Conservation (phyloP, 1,140 invertebrate genomes). For the Leptonema lineaticorne region DNA sequence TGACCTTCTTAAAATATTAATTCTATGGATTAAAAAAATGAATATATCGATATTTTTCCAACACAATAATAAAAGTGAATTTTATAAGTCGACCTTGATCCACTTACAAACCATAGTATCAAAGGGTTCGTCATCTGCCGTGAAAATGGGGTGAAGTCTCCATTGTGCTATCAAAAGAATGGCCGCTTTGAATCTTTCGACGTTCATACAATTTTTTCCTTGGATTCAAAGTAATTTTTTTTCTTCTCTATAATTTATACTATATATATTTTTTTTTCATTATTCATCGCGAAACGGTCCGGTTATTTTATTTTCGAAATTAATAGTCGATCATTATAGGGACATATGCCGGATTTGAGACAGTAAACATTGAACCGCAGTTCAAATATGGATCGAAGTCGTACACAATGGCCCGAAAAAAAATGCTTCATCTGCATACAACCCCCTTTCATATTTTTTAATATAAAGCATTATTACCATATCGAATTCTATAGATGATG, state of each 20-base stretch:
- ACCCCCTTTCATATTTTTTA: conserved; percentile 33
- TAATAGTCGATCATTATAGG: conserved; percentile 9
- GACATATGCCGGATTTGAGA: conserved; percentile 17
- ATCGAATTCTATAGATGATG: conserved; percentile 39
- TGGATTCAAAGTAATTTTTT: background rate
- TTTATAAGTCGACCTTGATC: conserved; percentile 6
- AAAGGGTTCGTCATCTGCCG: conserved; percentile 1
- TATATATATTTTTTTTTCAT: background rate
- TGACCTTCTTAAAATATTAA: no score
- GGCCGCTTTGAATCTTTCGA: background rate
- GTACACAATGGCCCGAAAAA: background rate
- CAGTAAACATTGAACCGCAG: conserved; percentile 17
- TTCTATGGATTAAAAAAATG: no score
- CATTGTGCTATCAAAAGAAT: background rate
- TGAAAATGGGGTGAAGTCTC: background rate
- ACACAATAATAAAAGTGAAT: background rate
- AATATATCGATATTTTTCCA: no score
- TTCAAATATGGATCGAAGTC: conserved; percentile 6
- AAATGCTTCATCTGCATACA: conserved; percentile 23
- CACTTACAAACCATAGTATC: conserved; percentile 2
- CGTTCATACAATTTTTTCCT: background rate
- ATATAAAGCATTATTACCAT: conserved; percentile 38
- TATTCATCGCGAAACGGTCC: background rate
- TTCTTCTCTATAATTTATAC: background rate
- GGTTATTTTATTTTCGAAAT: background rate